A percentile compares a stretch with the other conserved stretches of the same genome.
These are phyloP conservation scores for Pseudomyrmex sp. DNA, from an alignment of 1,140 invertebrate species.

Conservation along the genomic window DNA sequence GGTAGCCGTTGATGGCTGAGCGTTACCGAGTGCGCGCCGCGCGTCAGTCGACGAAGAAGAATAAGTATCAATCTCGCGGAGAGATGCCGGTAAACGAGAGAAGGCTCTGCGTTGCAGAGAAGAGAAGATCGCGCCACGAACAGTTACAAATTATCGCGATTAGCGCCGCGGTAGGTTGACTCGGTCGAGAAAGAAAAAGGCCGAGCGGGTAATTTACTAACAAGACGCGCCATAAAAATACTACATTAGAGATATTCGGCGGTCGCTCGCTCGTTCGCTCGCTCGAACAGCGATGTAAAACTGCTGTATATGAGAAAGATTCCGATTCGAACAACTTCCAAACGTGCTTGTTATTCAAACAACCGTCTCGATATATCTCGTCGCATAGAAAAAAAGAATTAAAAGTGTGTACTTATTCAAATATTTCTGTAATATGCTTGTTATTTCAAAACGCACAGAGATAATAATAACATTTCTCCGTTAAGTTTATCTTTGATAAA, in stretches of 20 bases:
- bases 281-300: constrained; percentile 20
- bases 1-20: constrained; percentile 49
- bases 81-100: constrained; percentile 45
- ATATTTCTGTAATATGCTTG: neutral
- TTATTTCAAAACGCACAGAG: neutral
- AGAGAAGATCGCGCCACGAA: constrained; percentile 36
- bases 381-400: constrained; percentile 33
- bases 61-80: constrained; percentile 51
- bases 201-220: constrained; percentile 10
- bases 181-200: constrained; percentile 22
- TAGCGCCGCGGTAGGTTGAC: constrained; percentile 47
- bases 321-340: constrained; percentile 69
- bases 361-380: constrained; percentile 64
- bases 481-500: too few species aligned
- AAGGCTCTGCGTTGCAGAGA: constrained; percentile 9
- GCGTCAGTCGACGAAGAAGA: constrained; percentile 20
- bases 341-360: constrained; percentile 74
- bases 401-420: constrained; percentile 21
- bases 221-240: constrained; percentile 25
- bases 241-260: constrained; percentile 12
- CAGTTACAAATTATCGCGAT: constrained; percentile 61
- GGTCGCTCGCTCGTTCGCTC: neutral
- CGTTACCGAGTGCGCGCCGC: constrained; percentile 17
- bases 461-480: too few species aligned
- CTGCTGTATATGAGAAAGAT: constrained; percentile 45